Evolutionary conservation across 2,888 invertebrate species (phyloP), one percentile per base, ranked within the genome.

Genomic region (Merodon equestris): DNA sequence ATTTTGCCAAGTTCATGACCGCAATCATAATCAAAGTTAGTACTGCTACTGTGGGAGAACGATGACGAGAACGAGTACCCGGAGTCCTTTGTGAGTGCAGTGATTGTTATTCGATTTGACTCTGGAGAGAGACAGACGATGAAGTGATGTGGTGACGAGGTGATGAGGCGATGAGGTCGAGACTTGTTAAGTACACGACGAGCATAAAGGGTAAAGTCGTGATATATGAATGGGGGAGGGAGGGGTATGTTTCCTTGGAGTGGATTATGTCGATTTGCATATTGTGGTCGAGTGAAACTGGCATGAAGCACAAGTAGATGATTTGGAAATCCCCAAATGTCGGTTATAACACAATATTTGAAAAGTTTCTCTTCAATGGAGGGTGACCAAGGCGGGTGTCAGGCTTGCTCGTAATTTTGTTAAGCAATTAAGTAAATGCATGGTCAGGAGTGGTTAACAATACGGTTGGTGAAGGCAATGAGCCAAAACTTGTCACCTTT

Each of bases 1-100:
- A 79, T 74, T 79, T 79, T 70, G 68, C 68, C 79, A 79, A 74
- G 74, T 79, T 79, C 79, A 79, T 79, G 79, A 79, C 79, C 79
- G 79, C 79, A 79, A 79, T 79, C 79, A 79, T 79, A 79, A 79
- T 79, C 79, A 79, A 74, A 74, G 68, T 63, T 60, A 60, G 75
- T 77, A 40, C 14, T 58, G 42, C n/a, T 27, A 27, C 27, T 27
- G 27, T 27, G 27, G 27, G 27, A 4, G 7, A 7, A 7, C 3
- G 27, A 7, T 27, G 27, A 10, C 53, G 56, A 47, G 27, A 12
- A 34, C 1, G 17, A 17, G 10, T 40, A 40, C 40, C 36, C 10
- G 17, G 44, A 54, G 14, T 56, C 18, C 57, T 47, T 47, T 60
- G 51, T 38, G 56, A 47, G 53, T 64, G 79, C 79, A 74, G 74